Evolutionary conservation across 2,888 invertebrate species (phyloP), one percentile per base, ranked within the genome.

Genomic region (Stomorhina lunata): DNA sequence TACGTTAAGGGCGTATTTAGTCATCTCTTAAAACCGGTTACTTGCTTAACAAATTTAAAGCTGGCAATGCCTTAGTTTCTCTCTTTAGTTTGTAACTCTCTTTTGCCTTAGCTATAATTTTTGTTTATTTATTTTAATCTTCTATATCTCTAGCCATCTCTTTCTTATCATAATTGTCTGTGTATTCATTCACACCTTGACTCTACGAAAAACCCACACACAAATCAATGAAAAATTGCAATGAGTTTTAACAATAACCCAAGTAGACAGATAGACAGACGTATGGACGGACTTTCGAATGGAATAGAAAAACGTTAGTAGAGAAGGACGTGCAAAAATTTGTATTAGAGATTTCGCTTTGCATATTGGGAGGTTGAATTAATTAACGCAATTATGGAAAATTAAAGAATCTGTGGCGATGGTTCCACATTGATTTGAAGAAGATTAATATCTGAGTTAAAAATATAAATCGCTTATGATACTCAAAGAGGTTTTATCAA

Each of bases 151-250:
- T 34, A 10, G 15, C 65, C 27, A 55, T 80, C 69, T 80, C 75
- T 75, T 75, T 80, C 75, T 65, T 63, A 71, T 69, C 57, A 12
- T 15, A 43, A 68, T 59, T 65, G 29, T 32, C 34, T 66, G 50
- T 37, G 40, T 55, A 81, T 73, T 81, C 81, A 81, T 81, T 81
- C 73, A 68, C 81, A 78, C 81, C 73, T 81, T 57, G 48, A 10
- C 20, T 15, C 45, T n/a, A n/a, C n/a, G n/a, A 43, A 66, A 55
- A 55, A 55, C 15, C 20, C 40, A 15, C 29, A 55, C 50, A 59
- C 50, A 53, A 43, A 4, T 37, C 34, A 53, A 25, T 45, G 50
- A 68, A 61, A 43, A 72, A 69, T 55, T 63, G 69, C 63, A 63
- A 34, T 71, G 43, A n/a, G n/a, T n/a, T 71, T 68, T 45, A 63